Conservation (phyloP, 2,888 invertebrate genomes). For the Pristionchus entomophagus region DNA sequence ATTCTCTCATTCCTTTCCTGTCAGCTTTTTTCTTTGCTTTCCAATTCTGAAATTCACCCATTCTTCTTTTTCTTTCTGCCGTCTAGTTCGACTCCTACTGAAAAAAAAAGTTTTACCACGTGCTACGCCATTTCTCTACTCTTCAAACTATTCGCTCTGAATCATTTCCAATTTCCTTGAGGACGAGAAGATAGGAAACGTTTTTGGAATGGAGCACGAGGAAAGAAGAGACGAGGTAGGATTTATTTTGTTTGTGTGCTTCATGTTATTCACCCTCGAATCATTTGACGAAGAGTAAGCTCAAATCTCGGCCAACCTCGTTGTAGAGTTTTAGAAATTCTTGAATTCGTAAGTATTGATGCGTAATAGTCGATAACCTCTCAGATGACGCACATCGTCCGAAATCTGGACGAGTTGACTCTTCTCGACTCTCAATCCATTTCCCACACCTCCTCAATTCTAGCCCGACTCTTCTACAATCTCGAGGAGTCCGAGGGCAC, state of each 20-base stretch:
- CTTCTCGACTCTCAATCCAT: background rate
- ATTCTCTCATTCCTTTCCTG: background rate
- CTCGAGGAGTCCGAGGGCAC: slow-evolving; percentile 6
- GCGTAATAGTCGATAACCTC: background rate
- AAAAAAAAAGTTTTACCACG: too few species aligned
- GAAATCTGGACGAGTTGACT: background rate
- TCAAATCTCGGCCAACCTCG: too few species aligned
- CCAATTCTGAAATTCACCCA: background rate
- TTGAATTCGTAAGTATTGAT: background rate
- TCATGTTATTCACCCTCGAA: too few species aligned
- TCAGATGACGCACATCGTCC: background rate
- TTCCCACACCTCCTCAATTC: background rate
- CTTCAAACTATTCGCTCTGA: background rate
- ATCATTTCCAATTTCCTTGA: background rate
- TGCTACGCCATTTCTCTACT: too few species aligned
- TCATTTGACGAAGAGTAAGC: too few species aligned
- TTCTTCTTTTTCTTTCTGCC: background rate
- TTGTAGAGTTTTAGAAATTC: too few species aligned
- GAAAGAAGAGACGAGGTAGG: background rate
- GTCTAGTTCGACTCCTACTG: background rate
- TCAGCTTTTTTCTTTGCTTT: background rate
- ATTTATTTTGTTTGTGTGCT: background rate
- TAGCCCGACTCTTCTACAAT: slow-evolving; percentile 1
- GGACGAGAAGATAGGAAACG: background rate
- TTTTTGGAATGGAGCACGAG: background rate